Percentiles rank a stretch among this genome's conserved stretches.
Conservation (phyloP, 2,888 invertebrate species). For the Ephialtes manifestator region DNA sequence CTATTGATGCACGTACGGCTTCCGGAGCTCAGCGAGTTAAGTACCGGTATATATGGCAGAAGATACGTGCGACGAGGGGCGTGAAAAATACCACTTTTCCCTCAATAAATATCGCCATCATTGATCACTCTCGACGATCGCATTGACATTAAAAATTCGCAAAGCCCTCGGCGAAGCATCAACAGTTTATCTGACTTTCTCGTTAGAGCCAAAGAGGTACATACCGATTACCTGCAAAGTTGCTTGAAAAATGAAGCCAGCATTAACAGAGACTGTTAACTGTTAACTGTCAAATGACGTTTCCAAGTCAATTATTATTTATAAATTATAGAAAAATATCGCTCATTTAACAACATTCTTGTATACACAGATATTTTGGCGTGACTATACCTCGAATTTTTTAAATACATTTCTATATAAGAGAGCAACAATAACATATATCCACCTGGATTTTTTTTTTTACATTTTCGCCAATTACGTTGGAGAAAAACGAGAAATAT, state of each 20-base stretch:
- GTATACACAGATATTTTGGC: too few relatives aligned
- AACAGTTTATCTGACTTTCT: not conserved
- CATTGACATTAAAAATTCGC: slow-evolving; percentile 6
- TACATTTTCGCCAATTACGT: too few relatives aligned
- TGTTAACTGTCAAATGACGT: too few relatives aligned
- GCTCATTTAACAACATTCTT: too few relatives aligned
- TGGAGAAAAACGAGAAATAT: too few relatives aligned
- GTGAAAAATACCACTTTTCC: slow-evolving; percentile 21
- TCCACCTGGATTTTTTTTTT: too few relatives aligned
- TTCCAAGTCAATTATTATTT: too few relatives aligned
- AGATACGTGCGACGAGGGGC: slow-evolving; percentile 1
- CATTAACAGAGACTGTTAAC: too few relatives aligned
- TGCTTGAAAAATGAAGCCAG: not conserved
- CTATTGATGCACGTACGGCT: slow-evolving; percentile 40
- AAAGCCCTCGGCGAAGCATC: slow-evolving; percentile 14
- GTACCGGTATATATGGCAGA: not conserved
- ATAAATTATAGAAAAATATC: too few relatives aligned
- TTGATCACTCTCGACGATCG: slow-evolving; percentile 26
- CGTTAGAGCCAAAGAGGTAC: slow-evolving; percentile 30
- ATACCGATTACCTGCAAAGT: slow-evolving; percentile 16
- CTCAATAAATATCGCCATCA: slow-evolving; percentile 32
- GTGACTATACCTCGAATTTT: too few relatives aligned
- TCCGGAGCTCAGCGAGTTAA: slow-evolving; percentile 43
- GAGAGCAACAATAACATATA: too few relatives aligned
- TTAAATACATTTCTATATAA: too few relatives aligned